Evolutionary conservation across 2,113 vertebrate species (phyloP).

Genomic region (Danio rerio): GRCz12tu NC_133199.1:14252501-14253000

Average conservation of each 20-base stretch:
- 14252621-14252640: neutral
- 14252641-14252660: neutral
- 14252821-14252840: constrained; percentile 25
- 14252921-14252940: neutral
- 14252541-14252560: constrained; percentile 14
- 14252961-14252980: too few relatives aligned
- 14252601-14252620: neutral
- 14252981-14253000: neutral
- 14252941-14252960: too few relatives aligned
- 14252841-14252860: constrained; percentile 32
- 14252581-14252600: constrained; percentile 23
- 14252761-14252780: constrained; percentile 66
- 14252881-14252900: constrained; percentile 16
- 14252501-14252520: constrained; percentile 59
- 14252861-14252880: constrained; percentile 42
- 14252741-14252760: constrained; percentile 57
- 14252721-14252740: constrained; percentile 54
- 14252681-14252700: constrained; percentile 14
- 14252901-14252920: constrained; percentile 2
- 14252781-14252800: constrained; percentile 18
- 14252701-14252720: constrained; percentile 37
- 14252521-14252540: constrained; percentile 33
- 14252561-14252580: neutral
- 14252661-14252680: neutral
- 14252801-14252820: constrained; percentile 12